Conservation (phyloP, 2,888 invertebrate genomes). For the Eupithecia exiguata region DNA sequence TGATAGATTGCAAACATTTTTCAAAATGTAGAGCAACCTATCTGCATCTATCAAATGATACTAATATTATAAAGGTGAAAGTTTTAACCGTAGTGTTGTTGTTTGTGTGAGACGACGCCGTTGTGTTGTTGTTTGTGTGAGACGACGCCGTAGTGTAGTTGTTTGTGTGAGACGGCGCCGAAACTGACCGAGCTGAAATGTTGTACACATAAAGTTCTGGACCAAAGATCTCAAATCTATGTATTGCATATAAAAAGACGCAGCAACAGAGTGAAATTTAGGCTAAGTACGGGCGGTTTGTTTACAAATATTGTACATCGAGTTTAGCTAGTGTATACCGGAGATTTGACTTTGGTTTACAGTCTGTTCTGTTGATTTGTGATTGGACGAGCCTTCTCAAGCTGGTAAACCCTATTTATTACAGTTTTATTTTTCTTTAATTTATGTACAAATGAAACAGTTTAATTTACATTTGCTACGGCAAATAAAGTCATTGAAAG, state of each 20-base stretch:
- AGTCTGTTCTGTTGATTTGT: not conserved
- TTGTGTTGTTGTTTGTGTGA: not conserved
- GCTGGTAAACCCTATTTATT: not conserved
- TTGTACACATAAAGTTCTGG: no score
- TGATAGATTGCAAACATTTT: not conserved
- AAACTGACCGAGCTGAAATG: not conserved
- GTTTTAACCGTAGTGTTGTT: not conserved
- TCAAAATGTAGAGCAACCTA: not conserved
- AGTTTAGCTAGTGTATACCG: no score
- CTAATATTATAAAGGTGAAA: not conserved
- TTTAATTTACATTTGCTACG: conserved; percentile 10
- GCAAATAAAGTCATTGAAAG: conserved; percentile 22
- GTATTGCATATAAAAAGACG: no score
- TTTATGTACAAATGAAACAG: not conserved
- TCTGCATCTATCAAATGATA: not conserved
- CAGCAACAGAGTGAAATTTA: no score
- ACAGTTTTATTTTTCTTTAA: not conserved
- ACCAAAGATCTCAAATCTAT: no score
- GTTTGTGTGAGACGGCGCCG: not conserved
- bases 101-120: not conserved
- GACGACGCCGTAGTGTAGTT: not conserved
- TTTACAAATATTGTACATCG: no score
- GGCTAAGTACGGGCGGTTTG: no score
- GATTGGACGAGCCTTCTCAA: not conserved
- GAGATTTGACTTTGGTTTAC: no score